Evolutionary conservation across 2,113 vertebrate genomes (phyloP).

Genomic region (Lichenostomus cassidix): DNA sequence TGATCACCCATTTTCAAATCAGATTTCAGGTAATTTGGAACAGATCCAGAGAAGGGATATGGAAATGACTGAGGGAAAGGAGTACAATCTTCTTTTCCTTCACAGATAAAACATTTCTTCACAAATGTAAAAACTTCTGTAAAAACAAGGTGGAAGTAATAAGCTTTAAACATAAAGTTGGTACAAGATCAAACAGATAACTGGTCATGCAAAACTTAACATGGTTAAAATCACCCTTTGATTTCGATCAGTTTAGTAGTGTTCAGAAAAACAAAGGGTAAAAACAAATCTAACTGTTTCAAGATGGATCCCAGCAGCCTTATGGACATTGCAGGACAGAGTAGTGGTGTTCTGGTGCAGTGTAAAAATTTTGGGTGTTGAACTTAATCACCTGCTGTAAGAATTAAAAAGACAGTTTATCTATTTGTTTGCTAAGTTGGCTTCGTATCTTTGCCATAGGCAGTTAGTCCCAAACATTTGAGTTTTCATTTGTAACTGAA

Average conservation of each 20-base stretch:
- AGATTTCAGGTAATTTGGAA: not conserved
- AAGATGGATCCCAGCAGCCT: not conserved
- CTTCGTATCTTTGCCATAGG: not conserved
- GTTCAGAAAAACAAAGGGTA: not conserved
- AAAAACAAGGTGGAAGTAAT: not conserved
- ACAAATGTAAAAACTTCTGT: not conserved
- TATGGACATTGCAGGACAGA: not conserved
- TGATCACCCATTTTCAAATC: not conserved
- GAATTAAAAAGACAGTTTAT: not conserved
- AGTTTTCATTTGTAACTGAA: not conserved
- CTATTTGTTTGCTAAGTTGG: not conserved
- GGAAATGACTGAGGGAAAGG: not conserved
- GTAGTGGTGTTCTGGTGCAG: not conserved
- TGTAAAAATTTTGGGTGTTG: not conserved
- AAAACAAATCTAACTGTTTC: not conserved
- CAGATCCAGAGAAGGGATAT: not conserved
- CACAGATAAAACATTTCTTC: not conserved
- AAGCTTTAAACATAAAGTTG: not conserved
- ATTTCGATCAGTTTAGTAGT: not conserved
- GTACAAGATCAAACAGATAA: not conserved
- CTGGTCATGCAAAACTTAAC: not conserved
- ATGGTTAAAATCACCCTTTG: not conserved
- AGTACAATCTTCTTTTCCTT: not conserved
- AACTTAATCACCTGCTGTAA: not conserved
- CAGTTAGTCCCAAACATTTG: not conserved